phyloP scores from a whole-genome alignment of 2,797 vertebrate genomes.

The Labroides dimidiatus region DNA sequence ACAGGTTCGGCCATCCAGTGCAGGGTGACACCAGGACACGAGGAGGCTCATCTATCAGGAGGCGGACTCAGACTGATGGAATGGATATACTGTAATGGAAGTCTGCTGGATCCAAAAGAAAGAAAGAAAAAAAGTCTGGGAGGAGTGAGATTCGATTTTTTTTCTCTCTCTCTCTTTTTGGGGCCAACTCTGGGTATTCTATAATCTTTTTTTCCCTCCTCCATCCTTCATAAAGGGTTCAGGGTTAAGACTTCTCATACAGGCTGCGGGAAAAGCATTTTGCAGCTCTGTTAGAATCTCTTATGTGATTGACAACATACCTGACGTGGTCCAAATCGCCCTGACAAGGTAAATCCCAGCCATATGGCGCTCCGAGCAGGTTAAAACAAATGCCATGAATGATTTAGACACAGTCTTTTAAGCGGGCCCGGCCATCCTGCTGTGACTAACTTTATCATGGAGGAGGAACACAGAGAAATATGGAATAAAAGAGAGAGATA shows the following conservation, averaged over 20 bases:
- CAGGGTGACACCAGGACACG: constrained; percentile 46
- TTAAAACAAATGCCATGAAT: constrained; percentile 55
- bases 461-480: not conserved
- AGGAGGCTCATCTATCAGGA: constrained; percentile 51
- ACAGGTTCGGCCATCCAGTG: constrained; percentile 51
- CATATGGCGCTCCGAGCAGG: constrained; percentile 46
- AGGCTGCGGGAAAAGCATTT: not conserved
- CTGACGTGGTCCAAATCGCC: constrained; percentile 47
- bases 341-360: constrained; percentile 47
- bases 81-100: constrained; percentile 50
- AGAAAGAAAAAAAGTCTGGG: not conserved
- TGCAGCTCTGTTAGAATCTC: constrained; percentile 15
- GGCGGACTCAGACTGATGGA: constrained; percentile 26
- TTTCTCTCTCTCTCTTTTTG: too few species aligned
- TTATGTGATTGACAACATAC: constrained; percentile 22
- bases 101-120: constrained; percentile 15
- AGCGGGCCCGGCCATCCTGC: constrained; percentile 1
- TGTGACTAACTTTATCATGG: constrained; percentile 2
- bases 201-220: not conserved
- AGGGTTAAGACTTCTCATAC: not conserved
- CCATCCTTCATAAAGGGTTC: too few species aligned
- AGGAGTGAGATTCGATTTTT: not conserved
- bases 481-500: not conserved
- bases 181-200: constrained; percentile 7
- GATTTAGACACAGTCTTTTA: constrained; percentile 40